Conservation (phyloP, 2,797 vertebrate species). For the Lepilemur ruficaudatus region DNA sequence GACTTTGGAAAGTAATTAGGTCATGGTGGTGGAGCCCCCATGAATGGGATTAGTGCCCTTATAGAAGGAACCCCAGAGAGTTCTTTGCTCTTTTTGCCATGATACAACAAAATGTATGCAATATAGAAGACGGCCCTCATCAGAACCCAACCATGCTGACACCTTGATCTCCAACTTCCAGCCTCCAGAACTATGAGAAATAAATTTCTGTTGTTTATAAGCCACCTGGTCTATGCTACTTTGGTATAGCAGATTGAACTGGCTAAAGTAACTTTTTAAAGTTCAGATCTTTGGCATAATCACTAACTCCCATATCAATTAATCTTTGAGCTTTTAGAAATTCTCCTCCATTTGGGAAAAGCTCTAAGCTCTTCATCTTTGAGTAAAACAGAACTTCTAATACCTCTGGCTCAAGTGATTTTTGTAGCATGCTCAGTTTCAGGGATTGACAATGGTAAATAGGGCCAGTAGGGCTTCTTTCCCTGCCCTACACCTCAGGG, state of each 20-base stretch:
- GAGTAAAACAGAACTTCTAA: neutral
- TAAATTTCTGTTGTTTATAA: neutral
- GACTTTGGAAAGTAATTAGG: neutral
- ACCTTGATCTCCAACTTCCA: neutral
- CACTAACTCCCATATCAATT: neutral
- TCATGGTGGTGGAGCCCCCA: no score
- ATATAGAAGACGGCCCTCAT: fast-evolving
- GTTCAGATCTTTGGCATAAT: neutral
- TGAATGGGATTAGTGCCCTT: neutral
- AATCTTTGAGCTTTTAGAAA: neutral
- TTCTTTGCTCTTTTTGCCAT: neutral
- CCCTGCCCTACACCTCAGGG: neutral
- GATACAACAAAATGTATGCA: neutral
- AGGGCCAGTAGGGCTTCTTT: neutral
- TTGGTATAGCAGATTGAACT: neutral
- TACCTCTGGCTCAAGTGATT: neutral
- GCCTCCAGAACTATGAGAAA: neutral
- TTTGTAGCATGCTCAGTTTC: neutral
- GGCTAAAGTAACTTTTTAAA: neutral
- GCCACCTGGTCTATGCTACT: neutral
- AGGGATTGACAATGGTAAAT: neutral
- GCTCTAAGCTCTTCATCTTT: neutral
- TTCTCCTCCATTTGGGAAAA: neutral
- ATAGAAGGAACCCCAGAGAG: neutral
- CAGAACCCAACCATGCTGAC: neutral